A percentile compares a stretch with the other conserved stretches of the same genome.
Evolutionary conservation across 2,113 vertebrate genomes (phyloP).

Genomic region (Austrofundulus limnaeus): DNA sequence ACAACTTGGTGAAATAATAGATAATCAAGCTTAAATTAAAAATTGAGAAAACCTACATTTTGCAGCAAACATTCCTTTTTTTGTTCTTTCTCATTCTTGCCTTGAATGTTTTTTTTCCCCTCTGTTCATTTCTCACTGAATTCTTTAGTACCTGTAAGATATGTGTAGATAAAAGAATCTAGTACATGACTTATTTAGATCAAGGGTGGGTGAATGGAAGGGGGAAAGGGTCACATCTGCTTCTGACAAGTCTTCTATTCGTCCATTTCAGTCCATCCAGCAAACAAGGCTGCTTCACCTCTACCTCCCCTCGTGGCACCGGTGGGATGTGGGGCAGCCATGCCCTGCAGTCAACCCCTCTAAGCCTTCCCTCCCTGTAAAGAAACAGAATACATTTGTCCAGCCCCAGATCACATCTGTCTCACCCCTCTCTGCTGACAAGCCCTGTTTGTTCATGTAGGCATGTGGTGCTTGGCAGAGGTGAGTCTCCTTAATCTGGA

Average conservation of each 20-base stretch:
- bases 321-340: conserved; percentile 57
- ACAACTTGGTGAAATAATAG: conserved; percentile 4
- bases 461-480: conserved; percentile 47
- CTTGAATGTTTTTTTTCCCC: conserved; percentile 24
- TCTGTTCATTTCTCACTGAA: conserved; percentile 37
- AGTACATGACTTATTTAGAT: conserved; percentile 71
- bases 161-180: conserved; percentile 69
- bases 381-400: conserved; percentile 66
- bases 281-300: conserved; percentile 47
- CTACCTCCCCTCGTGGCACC: conserved; percentile 28
- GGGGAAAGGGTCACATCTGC: conserved; percentile 60
- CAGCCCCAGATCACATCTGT: conserved; percentile 63
- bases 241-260: conserved; percentile 47
- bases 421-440: conserved; percentile 53
- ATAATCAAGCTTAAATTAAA: conserved; percentile 46
- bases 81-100: neutral
- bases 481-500: conserved; percentile 47
- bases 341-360: conserved; percentile 66
- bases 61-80: conserved; percentile 35
- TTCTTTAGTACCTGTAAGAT: conserved; percentile 68
- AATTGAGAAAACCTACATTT: conserved; percentile 35
- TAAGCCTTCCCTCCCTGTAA: conserved; percentile 37
- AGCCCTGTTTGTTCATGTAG: conserved; percentile 48
- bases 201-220: conserved; percentile 2
- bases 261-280: conserved; percentile 32